phyloP scores from a whole-genome alignment of 92 coral and sea anemone genomes.

The Metridium senile region DNA sequence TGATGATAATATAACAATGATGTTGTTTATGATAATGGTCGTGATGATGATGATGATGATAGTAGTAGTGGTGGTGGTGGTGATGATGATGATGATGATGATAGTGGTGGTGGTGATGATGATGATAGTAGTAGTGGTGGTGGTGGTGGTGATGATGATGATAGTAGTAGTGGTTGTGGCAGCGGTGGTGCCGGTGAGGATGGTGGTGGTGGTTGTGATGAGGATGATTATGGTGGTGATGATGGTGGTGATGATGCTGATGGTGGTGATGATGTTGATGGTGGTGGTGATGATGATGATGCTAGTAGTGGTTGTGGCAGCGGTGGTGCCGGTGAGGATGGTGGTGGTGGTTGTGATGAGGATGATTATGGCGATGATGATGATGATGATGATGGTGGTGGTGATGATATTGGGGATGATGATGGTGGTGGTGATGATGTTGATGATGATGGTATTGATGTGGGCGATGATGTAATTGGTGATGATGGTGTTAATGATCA shows the following conservation, averaged over 20 bases:
- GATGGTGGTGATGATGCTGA: background rate
- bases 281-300: slow-evolving; percentile 59
- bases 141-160: background rate
- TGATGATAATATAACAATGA: background rate
- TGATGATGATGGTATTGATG: background rate
- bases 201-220: background rate
- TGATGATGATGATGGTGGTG: background rate
- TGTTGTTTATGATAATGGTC: too few species aligned
- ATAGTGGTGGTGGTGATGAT: background rate
- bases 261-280: slow-evolving; percentile 57
- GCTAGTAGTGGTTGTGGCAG: background rate
- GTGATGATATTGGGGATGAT: background rate
- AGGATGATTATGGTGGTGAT: background rate
- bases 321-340: background rate
- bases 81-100: slow-evolving; percentile 9
- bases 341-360: background rate
- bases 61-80: background rate
- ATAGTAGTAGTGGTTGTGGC: background rate
- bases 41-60: too few species aligned
- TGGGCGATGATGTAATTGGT: background rate
- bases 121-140: background rate
- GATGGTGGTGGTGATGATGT: background rate
- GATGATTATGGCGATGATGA: background rate
- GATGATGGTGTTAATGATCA: background rate
- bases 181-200: background rate